Percentiles rank a stretch among this genome's conserved stretches.
Evolutionary conservation across 2,113 vertebrate species (phyloP).

Genomic region (Dendrocopos noguchii): DNA sequence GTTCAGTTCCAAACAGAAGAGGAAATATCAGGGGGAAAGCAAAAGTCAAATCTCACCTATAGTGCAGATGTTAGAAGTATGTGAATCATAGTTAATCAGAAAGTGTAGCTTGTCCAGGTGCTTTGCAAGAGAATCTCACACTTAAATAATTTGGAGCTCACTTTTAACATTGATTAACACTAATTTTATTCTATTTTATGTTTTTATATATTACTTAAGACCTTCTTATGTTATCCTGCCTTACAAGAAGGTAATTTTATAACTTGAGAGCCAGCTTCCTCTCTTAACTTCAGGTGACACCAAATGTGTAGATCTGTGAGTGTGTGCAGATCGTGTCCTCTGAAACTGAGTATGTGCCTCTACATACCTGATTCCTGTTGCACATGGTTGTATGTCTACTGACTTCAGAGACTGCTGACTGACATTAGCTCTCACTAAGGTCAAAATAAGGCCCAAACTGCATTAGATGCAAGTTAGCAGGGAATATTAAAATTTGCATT

Average conservation of each 20-base stretch:
- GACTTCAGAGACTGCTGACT: neutral
- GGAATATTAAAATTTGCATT: neutral
- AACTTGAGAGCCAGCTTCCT: neutral
- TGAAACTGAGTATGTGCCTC: neutral
- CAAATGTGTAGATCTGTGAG: neutral
- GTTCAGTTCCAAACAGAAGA: neutral
- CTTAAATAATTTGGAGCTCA: neutral
- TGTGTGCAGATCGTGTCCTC: neutral
- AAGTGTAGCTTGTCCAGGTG: neutral
- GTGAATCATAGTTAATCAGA: neutral
- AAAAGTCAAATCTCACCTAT: neutral
- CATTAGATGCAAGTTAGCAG: neutral
- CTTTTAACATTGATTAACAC: neutral
- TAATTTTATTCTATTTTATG: neutral
- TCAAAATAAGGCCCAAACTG: neutral
- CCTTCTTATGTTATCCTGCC: neutral
- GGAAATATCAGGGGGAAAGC: neutral
- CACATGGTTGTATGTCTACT: neutral
- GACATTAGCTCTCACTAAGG: neutral
- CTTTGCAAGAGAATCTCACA: neutral
- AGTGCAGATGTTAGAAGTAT: neutral
- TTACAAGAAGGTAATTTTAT: too few species aligned
- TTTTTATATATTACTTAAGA: neutral
- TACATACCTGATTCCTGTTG: neutral
- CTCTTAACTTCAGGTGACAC: neutral